These are phyloP conservation scores for Rhabdomys pumilio DNA, from an alignment of 2,797 vertebrate genomes.

Conservation along the genomic window DNA sequence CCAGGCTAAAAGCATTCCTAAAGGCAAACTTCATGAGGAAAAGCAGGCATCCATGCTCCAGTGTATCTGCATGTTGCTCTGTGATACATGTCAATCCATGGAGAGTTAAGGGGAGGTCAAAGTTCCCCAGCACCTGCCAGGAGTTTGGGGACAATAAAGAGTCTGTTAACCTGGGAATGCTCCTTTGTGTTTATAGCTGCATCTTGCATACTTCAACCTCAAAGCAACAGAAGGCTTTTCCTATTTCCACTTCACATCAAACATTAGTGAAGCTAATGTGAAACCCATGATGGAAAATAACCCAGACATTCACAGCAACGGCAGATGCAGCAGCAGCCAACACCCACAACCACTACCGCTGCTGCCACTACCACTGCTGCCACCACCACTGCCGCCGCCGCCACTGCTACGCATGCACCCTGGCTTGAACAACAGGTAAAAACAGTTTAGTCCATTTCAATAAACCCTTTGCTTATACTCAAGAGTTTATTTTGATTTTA, in stretches of 20 bases:
- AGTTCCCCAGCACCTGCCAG: background rate
- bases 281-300: constrained; percentile 51
- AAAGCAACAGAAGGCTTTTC: constrained; percentile 47
- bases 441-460: constrained; percentile 23
- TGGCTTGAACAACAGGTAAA: background rate
- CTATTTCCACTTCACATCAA: constrained; percentile 54
- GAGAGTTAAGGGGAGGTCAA: background rate
- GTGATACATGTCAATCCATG: background rate
- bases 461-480: constrained; percentile 20
- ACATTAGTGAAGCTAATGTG: constrained; percentile 50
- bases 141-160: background rate
- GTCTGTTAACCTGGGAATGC: background rate
- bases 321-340: background rate
- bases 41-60: background rate
- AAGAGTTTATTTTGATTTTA: constrained; percentile 31
- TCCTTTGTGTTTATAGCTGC: constrained; percentile 5
- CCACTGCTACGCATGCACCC: background rate
- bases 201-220: constrained; percentile 37
- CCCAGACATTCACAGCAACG: background rate
- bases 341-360: background rate
- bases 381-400: background rate
- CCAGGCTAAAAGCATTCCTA: background rate
- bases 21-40: background rate
- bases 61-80: background rate
- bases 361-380: background rate